phyloP scores from a whole-genome alignment of 35 echinoderm and acorn worm genomes.

The Diadema setosum region DNA sequence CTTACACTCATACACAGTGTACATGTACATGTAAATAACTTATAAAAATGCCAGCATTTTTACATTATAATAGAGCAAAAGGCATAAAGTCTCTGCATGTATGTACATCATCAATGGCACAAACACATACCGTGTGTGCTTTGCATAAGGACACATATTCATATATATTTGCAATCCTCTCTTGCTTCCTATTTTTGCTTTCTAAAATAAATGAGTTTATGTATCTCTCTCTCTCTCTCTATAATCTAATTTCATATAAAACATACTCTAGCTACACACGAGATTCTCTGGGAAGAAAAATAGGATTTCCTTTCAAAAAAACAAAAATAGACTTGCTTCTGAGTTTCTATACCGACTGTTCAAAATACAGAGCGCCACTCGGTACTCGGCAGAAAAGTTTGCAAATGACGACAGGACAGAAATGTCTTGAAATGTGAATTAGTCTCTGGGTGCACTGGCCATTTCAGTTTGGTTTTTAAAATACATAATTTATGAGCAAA shows the following conservation, averaged over 20 bases:
- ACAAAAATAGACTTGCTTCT: too few relatives aligned
- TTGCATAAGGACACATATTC: background rate
- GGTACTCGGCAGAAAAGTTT: background rate
- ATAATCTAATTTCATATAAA: background rate
- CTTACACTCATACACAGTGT: background rate
- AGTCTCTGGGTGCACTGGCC: too few relatives aligned
- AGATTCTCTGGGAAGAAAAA: too few relatives aligned
- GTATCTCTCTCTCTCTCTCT: background rate
- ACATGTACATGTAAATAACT: background rate
- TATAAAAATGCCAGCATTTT: conserved; percentile 36
- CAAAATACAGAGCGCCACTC: background rate
- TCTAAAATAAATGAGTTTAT: background rate
- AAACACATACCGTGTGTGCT: background rate
- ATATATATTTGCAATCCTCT: background rate
- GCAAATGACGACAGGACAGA: background rate
- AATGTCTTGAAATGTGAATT: background rate
- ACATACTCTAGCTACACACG: background rate
- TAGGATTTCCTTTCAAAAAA: too few relatives aligned
- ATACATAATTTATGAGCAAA: too few relatives aligned
- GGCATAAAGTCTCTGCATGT: background rate
- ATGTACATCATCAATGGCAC: background rate
- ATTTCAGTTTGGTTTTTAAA: too few relatives aligned
- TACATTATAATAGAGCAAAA: background rate
- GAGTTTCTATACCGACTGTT: too few relatives aligned
- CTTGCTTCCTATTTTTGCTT: background rate